Evolutionary conservation across 2,888 invertebrate genomes (phyloP).

Genomic region (Drosophila mimica): DNA sequence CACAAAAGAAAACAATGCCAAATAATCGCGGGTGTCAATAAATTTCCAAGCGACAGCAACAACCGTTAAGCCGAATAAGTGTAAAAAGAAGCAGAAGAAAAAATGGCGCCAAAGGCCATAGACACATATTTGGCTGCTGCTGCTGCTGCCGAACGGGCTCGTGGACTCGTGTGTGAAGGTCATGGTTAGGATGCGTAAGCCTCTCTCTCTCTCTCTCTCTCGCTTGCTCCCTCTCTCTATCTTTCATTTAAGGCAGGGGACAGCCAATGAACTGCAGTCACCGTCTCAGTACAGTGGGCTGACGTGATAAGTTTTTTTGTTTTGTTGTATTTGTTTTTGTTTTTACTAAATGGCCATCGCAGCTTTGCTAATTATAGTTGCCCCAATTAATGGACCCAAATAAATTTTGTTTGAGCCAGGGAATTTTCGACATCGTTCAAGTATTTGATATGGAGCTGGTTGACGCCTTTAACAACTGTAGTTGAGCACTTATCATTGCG

Average conservation of each 20-base stretch:
- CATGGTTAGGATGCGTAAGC: slow-evolving; percentile 6
- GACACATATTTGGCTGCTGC: slow-evolving; percentile 32
- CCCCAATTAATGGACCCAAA: slow-evolving; percentile 54
- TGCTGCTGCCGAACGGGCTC: slow-evolving; percentile 1
- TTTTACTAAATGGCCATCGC: not conserved
- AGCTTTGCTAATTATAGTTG: slow-evolving; percentile 61
- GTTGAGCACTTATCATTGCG: slow-evolving; percentile 25
- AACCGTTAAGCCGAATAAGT: slow-evolving; percentile 1
- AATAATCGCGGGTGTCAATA: not conserved
- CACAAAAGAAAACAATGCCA: not conserved
- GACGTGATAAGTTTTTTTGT: not conserved
- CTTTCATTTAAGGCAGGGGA: not conserved
- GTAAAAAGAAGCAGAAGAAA: not conserved
- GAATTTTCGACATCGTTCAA: slow-evolving; percentile 32
- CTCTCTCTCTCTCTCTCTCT: not conserved
- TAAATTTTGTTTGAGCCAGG: slow-evolving; percentile 47
- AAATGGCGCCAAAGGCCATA: slow-evolving; percentile 26
- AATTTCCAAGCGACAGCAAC: not conserved
- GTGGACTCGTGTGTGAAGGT: slow-evolving; percentile 5
- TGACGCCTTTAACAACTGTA: slow-evolving; percentile 46
- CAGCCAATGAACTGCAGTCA: slow-evolving; percentile 1
- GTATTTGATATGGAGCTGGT: slow-evolving; percentile 41
- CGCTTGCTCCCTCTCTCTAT: too few relatives aligned
- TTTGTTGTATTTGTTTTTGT: not conserved
- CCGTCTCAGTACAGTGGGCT: not conserved